Conservation (phyloP, 2,113 vertebrate species). For the Oncorhynchus tshawytscha region DNA sequence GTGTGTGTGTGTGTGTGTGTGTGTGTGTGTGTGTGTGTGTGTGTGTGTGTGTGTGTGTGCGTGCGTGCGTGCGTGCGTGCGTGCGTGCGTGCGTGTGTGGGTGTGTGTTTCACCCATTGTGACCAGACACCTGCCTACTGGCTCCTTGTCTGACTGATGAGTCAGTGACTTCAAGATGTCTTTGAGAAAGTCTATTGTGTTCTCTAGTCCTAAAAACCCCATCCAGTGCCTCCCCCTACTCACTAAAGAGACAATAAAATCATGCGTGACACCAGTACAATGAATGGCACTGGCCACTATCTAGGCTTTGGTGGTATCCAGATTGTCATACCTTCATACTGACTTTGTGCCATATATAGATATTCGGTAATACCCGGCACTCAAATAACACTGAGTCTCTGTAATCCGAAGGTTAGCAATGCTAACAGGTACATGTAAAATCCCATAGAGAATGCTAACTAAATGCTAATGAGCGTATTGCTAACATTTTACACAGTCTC, state of each 20-base stretch:
- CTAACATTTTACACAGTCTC: no score
- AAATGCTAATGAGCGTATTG: no score
- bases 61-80: constrained; percentile 43
- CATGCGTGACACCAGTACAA: constrained; percentile 51
- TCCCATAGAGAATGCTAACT: no score
- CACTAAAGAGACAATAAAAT: constrained; percentile 62
- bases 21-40: constrained; percentile 40
- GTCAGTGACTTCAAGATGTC: constrained; percentile 71
- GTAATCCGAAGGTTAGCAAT: no score
- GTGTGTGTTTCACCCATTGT: constrained; percentile 59
- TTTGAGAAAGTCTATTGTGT: constrained; percentile 70
- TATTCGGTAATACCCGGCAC: no score
- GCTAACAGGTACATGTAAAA: no score
- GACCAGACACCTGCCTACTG: constrained; percentile 70
- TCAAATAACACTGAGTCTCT: no score
- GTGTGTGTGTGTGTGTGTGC: constrained; percentile 16
- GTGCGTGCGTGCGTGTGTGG: constrained; percentile 11
- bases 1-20: constrained; percentile 32
- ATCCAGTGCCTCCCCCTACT: constrained; percentile 50
- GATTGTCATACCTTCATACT: no score
- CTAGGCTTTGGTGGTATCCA: no score
- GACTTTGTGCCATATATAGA: no score
- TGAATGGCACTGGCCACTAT: constrained; percentile 37
- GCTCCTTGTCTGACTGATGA: constrained; percentile 69
- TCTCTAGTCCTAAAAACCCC: constrained; percentile 57